Evolutionary conservation across 2,797 vertebrate genomes (phyloP).

Genomic region (Crocidura indochinensis): DNA sequence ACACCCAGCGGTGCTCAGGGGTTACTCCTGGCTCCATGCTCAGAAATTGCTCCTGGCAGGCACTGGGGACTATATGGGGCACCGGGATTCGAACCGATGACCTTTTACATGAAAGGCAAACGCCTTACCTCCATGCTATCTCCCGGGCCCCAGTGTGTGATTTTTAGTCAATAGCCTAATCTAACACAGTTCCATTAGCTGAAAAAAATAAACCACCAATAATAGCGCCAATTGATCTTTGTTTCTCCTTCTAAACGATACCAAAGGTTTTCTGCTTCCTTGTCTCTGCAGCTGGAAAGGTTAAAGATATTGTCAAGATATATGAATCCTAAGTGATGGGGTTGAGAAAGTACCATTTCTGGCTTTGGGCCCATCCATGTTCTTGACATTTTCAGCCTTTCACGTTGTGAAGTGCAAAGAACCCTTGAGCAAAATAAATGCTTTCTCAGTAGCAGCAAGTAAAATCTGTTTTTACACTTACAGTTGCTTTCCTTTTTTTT

Average conservation of each 20-base stretch:
- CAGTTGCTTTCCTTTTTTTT: neutral
- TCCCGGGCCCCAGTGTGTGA: too few species aligned
- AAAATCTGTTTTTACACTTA: slow-evolving; percentile 44
- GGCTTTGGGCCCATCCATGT: neutral
- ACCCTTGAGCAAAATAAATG: neutral
- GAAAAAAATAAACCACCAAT: too few species aligned
- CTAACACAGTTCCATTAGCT: neutral
- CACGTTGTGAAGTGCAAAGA: slow-evolving; percentile 12
- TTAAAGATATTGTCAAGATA: neutral
- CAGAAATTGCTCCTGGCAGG: too few species aligned
- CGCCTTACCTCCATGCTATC: too few species aligned
- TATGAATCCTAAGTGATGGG: neutral
- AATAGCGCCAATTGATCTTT: neutral
- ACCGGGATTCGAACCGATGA: too few species aligned
- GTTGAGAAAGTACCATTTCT: neutral
- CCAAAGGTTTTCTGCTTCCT: slow-evolving; percentile 29
- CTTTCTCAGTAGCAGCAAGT: neutral
- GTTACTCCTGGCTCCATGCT: too few species aligned
- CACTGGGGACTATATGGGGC: too few species aligned
- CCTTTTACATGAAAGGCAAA: too few species aligned
- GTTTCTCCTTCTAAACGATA: neutral
- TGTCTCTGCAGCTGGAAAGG: neutral
- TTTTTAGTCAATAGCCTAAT: slow-evolving; percentile 14
- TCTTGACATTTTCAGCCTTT: slow-evolving; percentile 32
- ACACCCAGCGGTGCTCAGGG: too few species aligned